These are phyloP conservation scores for Imbricaverruca yamaguchii DNA, from an alignment of 2,888 invertebrate genomes.

Conservation along the genomic window DNA sequence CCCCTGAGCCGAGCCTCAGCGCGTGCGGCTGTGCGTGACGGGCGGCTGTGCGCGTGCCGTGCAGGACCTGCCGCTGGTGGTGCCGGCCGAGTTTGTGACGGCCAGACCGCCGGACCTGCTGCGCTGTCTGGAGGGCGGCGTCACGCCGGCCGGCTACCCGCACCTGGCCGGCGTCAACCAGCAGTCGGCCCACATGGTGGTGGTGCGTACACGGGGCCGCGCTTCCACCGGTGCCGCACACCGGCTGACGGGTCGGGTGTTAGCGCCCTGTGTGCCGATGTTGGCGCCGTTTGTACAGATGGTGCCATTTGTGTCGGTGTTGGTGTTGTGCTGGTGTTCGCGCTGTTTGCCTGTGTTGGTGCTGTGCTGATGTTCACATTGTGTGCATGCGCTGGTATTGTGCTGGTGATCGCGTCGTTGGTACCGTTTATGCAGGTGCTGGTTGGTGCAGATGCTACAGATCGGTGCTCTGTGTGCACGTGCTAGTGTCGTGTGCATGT, in stretches of 20 bases:
- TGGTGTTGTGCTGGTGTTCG: not conserved
- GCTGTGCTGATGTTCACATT: not conserved
- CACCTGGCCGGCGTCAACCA: conserved; percentile 6
- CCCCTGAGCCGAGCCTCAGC: too few species aligned
- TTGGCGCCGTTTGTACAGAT: too few species aligned
- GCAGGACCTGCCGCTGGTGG: too few species aligned
- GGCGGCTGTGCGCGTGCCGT: too few species aligned
- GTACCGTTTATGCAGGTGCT: too few species aligned
- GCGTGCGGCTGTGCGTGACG: not conserved
- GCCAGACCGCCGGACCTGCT: not conserved
- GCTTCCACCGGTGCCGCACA: not conserved
- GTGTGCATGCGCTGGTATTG: not conserved
- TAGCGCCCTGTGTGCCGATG: too few species aligned
- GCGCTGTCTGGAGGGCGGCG: not conserved
- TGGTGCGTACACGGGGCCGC: not conserved
- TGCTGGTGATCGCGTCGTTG: not conserved
- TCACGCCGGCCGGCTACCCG: not conserved
- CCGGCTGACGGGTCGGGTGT: too few species aligned
- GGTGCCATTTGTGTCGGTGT: not conserved
- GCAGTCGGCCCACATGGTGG: not conserved
- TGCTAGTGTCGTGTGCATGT: too few species aligned
- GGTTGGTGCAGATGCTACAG: too few species aligned
- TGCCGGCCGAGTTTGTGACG: too few species aligned
- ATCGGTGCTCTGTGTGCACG: too few species aligned
- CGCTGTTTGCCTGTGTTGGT: not conserved